Conservation (phyloP, 2,888 invertebrate species). For the Trissolcus japonicus region DNA sequence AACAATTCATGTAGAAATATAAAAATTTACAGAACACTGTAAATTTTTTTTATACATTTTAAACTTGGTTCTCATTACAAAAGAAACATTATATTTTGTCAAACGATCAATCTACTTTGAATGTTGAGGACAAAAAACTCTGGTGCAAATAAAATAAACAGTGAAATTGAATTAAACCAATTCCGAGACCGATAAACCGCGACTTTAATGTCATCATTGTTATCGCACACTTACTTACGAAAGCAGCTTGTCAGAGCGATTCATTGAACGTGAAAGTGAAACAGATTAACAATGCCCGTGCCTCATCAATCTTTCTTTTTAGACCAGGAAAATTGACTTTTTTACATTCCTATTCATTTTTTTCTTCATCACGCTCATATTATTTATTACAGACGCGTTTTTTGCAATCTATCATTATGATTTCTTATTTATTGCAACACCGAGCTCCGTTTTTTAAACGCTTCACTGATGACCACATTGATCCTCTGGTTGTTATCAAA, state of each 20-base stretch:
- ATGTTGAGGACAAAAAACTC: too few species aligned
- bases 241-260: constrained; percentile 34
- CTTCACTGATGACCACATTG: constrained; percentile 53
- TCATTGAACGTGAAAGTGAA: constrained; percentile 45
- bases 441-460: constrained; percentile 33
- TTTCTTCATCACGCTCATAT: constrained; percentile 21
- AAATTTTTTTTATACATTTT: too few species aligned
- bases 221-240: constrained; percentile 38
- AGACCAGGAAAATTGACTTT: constrained; percentile 33
- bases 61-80: neutral
- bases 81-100: neutral
- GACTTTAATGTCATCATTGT: constrained; percentile 39
- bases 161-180: constrained; percentile 5
- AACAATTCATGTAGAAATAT: too few species aligned
- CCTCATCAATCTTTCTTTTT: constrained; percentile 37
- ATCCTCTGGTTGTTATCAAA: constrained; percentile 52
- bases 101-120: neutral
- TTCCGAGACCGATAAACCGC: neutral
- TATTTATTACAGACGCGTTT: constrained; percentile 21
- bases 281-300: constrained; percentile 39
- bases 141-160: too few species aligned
- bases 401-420: constrained; percentile 24
- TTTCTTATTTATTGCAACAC: constrained; percentile 32
- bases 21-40: too few species aligned
- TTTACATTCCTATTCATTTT: neutral